phyloP scores from a whole-genome alignment of 1,140 invertebrate species.

The Papilio xuthus region DNA sequence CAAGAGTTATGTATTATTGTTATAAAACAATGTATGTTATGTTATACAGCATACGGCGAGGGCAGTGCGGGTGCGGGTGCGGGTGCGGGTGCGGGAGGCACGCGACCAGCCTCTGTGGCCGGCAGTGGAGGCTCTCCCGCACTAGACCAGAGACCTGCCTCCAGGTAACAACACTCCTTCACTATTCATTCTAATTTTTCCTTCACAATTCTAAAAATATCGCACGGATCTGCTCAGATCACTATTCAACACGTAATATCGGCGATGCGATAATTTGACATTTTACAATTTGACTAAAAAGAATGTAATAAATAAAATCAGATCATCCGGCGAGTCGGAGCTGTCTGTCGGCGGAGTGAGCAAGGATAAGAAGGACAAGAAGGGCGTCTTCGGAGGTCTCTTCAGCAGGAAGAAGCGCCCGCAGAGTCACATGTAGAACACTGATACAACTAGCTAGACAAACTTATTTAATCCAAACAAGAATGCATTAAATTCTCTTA shows the following conservation, averaged over 20 bases:
- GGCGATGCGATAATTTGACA: too few species aligned
- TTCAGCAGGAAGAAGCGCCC: slow-evolving; percentile 78
- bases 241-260: too few species aligned
- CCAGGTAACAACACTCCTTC: too few species aligned
- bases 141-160: slow-evolving; percentile 65
- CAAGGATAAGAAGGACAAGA: slow-evolving; percentile 79
- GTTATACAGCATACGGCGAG: slow-evolving; percentile 60
- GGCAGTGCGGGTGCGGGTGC: slow-evolving; percentile 46
- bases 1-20: too few species aligned
- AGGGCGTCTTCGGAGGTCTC: slow-evolving; percentile 75
- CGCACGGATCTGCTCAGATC: too few species aligned
- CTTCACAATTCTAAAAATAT: not conserved
- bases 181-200: too few species aligned
- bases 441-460: not conserved
- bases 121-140: slow-evolving; percentile 69
- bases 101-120: slow-evolving; percentile 67
- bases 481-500: too few species aligned
- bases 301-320: too few species aligned
- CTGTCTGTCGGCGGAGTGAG: slow-evolving; percentile 70
- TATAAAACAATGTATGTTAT: slow-evolving; percentile 33
- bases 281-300: too few species aligned
- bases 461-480: not conserved
- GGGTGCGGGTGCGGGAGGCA: slow-evolving; percentile 36
- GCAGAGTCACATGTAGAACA: slow-evolving; percentile 72
- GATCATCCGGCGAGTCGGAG: slow-evolving; percentile 73